phyloP scores from a whole-genome alignment of 2,797 vertebrate genomes.

The Echeneis naucrates region DNA sequence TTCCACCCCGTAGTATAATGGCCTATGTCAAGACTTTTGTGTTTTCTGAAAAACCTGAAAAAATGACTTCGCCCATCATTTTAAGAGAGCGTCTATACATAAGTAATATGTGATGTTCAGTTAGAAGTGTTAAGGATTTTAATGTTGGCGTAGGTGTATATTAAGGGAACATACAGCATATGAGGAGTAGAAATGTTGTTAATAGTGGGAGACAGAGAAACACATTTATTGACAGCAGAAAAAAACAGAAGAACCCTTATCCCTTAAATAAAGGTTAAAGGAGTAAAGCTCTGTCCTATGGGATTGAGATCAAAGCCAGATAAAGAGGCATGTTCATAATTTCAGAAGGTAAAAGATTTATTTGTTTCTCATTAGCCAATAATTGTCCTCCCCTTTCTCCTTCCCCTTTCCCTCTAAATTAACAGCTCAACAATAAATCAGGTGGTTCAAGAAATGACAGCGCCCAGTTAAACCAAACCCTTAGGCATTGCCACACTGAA shows the following conservation, averaged over 20 bases:
- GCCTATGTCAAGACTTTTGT: too few relatives aligned
- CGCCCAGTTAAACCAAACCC: conserved; percentile 11
- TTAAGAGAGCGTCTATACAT: too few relatives aligned
- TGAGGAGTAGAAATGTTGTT: neutral
- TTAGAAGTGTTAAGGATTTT: too few relatives aligned
- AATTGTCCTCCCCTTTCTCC: conserved; percentile 11
- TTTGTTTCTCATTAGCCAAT: conserved; percentile 42
- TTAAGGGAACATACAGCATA: too few relatives aligned
- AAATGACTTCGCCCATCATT: too few relatives aligned
- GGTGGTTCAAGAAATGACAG: conserved; percentile 23
- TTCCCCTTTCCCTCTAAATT: conserved; percentile 17
- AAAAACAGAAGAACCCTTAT: neutral
- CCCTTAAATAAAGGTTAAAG: conserved; percentile 18
- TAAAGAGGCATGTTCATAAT: conserved; percentile 26
- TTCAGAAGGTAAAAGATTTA: conserved; percentile 66
- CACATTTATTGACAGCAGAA: neutral
- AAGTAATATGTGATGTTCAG: too few relatives aligned
- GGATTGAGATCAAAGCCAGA: conserved; percentile 34
- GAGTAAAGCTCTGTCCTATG: neutral
- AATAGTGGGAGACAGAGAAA: neutral
- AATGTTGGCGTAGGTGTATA: too few relatives aligned
- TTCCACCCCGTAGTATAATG: too few relatives aligned
- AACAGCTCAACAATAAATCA: conserved; percentile 33
- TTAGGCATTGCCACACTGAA: neutral
- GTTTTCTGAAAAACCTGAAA: too few relatives aligned